Conservation (phyloP, 2,113 vertebrate genomes). For the Corythornis vintsioides region DNA sequence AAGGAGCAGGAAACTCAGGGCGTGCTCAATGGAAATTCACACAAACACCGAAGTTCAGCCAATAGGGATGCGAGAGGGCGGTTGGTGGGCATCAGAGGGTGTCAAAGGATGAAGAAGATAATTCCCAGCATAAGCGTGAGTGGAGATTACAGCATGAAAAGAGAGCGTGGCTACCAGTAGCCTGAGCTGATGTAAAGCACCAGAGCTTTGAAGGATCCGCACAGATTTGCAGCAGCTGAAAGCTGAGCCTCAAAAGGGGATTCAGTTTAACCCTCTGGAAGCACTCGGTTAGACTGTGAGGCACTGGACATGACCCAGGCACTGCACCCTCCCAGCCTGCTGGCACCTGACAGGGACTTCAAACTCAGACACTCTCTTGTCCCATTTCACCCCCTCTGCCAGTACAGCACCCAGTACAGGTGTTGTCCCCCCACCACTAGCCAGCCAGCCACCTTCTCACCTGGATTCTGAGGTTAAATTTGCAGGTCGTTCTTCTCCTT, state of each 20-base stretch:
- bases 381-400: neutral
- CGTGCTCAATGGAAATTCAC: accelerated
- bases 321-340: neutral
- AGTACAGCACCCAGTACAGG: neutral
- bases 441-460: neutral
- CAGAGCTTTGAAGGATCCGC: neutral
- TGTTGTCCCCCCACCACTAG: accelerated
- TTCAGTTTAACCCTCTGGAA: neutral
- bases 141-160: neutral
- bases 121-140: neutral
- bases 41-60: accelerated
- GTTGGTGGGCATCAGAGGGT: neutral
- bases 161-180: neutral
- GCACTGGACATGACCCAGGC: neutral
- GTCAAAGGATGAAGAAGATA: neutral
- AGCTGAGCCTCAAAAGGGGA: neutral
- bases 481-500: neutral
- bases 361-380: neutral
- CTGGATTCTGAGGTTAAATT: neutral
- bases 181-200: neutral
- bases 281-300: accelerated
- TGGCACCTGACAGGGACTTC: accelerated
- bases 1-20: neutral
- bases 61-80: accelerated
- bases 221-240: neutral